These are phyloP conservation scores for Characodon lateralis DNA, from an alignment of 2,797 vertebrate genomes.

Conservation along the genomic window DNA sequence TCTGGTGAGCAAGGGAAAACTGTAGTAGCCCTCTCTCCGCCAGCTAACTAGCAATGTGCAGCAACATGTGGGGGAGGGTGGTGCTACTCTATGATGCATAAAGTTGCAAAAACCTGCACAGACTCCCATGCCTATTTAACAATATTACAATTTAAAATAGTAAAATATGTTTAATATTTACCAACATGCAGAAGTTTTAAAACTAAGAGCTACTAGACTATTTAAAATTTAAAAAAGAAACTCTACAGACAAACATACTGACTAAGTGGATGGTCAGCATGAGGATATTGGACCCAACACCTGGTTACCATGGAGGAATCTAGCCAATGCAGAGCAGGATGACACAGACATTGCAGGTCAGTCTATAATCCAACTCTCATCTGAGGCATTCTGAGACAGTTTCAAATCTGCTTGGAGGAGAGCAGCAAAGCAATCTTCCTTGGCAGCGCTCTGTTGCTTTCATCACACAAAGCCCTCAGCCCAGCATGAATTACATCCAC, in stretches of 20 bases:
- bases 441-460: conserved; percentile 98
- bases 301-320: conserved; percentile 97
- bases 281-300: conserved; percentile 90
- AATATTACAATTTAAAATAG: background rate
- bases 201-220: background rate
- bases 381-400: conserved; percentile 96
- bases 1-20: background rate
- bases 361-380: conserved; percentile 99
- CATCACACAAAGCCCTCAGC: conserved; percentile 98
- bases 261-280: conserved; percentile 81
- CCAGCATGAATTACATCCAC: conserved; percentile 99
- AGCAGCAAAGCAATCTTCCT: conserved; percentile 99
- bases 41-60: background rate
- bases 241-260: conserved; percentile 18
- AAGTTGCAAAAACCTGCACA: too few species aligned
- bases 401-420: conserved; percentile 99
- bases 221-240: conserved; percentile 4
- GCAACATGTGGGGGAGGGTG: background rate
- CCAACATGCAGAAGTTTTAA: background rate
- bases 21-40: background rate
- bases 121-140: conserved; percentile 6
- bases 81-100: too few species aligned
- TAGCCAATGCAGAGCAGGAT: conserved; percentile 93
- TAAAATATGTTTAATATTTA: background rate
- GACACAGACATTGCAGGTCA: conserved; percentile 99